These are phyloP conservation scores for Zaprionus bogoriensis DNA, from an alignment of 2,888 invertebrate genomes.

Conservation along the genomic window DNA sequence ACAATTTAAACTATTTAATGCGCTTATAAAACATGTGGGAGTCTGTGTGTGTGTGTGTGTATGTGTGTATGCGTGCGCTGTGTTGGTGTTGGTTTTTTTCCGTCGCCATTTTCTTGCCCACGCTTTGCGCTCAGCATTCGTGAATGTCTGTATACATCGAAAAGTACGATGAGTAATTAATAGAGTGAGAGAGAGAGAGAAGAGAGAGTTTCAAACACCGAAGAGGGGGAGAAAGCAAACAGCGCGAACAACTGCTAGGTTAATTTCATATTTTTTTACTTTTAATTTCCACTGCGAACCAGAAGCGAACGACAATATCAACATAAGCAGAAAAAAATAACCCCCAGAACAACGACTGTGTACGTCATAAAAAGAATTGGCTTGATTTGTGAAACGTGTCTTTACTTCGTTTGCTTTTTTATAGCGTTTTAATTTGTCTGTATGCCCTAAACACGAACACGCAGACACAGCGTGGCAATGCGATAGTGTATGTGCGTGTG, in stretches of 20 bases:
- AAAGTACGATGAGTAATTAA: slow-evolving; percentile 68
- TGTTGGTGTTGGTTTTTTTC: slow-evolving; percentile 57
- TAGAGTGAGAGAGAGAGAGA: no score
- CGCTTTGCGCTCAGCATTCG: slow-evolving; percentile 44
- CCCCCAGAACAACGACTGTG: slow-evolving; percentile 42
- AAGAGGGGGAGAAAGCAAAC: slow-evolving; percentile 26
- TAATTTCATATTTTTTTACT: slow-evolving; percentile 13
- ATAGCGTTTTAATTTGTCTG: slow-evolving; percentile 78
- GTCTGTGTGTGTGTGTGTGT: not conserved
- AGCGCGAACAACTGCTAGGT: not conserved
- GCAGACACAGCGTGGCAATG: slow-evolving; percentile 27
- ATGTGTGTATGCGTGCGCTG: slow-evolving; percentile 3
- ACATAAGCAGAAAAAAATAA: slow-evolving; percentile 35
- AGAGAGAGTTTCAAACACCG: slow-evolving; percentile 39
- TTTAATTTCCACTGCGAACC: slow-evolving; percentile 4
- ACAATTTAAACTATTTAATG: not conserved
- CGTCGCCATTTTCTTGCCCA: slow-evolving; percentile 69
- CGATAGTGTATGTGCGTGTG: slow-evolving; percentile 4
- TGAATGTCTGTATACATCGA: slow-evolving; percentile 58
- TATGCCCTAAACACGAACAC: slow-evolving; percentile 64
- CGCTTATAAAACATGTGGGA: not conserved
- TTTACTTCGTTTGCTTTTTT: slow-evolving; percentile 74
- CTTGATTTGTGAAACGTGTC: slow-evolving; percentile 78
- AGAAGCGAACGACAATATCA: slow-evolving; percentile 38
- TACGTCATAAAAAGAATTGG: slow-evolving; percentile 74